phyloP scores from a whole-genome alignment of 2,113 vertebrate genomes.

The Phylloscopus trochilus region DNA sequence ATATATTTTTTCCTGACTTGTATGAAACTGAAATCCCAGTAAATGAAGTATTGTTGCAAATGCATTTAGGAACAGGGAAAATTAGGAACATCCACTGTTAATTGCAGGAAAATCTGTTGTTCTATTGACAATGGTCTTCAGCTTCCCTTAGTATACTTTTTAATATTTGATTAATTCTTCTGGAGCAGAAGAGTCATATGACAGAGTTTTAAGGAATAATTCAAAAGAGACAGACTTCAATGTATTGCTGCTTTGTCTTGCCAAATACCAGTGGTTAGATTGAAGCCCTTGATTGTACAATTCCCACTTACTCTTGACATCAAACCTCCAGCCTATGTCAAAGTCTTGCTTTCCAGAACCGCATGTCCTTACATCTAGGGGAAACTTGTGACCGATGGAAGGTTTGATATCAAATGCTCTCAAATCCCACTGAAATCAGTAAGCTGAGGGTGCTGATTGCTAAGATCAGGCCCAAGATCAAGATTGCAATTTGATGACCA shows the following conservation, averaged over 20 bases:
- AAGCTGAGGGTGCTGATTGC: neutral
- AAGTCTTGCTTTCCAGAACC: neutral
- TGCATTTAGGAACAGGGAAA: neutral
- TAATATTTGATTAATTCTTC: neutral
- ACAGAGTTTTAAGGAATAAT: slow-evolving; percentile 14
- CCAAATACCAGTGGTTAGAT: slow-evolving; percentile 16
- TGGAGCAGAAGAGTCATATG: slow-evolving; percentile 28
- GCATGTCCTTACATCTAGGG: neutral
- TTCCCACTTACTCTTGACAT: slow-evolving; percentile 25
- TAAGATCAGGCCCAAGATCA: neutral
- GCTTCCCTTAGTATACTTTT: neutral
- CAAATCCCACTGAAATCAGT: neutral
- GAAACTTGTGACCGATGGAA: slow-evolving; percentile 41
- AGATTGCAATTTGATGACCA: neutral
- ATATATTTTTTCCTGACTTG: neutral
- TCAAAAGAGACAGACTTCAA: neutral
- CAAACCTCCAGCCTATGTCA: neutral
- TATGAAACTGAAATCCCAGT: neutral
- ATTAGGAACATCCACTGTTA: neutral
- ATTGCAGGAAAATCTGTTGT: neutral
- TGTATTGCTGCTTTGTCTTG: slow-evolving; percentile 32
- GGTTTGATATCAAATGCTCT: neutral
- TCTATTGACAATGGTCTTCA: neutral
- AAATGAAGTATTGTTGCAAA: neutral
- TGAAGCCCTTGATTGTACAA: neutral